Percentiles rank a stretch among this genome's conserved stretches.
phyloP scores from a whole-genome alignment of 2,113 vertebrate species.

The Reinhardtius hippoglossoides region DNA sequence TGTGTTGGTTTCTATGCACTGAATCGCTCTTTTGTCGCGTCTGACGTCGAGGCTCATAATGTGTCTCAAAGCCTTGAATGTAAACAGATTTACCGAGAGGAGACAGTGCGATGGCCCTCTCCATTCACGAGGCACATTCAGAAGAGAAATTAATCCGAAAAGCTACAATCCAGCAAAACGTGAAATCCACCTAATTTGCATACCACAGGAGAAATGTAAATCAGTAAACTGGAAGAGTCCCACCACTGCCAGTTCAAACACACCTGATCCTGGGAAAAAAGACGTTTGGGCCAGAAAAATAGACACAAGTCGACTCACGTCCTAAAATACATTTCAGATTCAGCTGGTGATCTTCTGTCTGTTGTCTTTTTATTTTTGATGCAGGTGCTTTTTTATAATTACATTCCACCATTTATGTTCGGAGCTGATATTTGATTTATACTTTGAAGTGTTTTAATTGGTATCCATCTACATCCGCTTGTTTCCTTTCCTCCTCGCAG shows the following conservation, averaged over 20 bases:
- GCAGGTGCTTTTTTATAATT: background rate
- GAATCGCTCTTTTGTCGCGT: constrained; percentile 53
- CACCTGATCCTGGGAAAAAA: constrained; percentile 19
- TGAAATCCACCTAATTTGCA: constrained; percentile 61
- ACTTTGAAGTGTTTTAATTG: background rate
- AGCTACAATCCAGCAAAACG: constrained; percentile 17
- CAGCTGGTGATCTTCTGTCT: background rate
- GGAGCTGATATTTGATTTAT: background rate
- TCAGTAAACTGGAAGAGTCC: constrained; percentile 16
- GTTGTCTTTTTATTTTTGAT: background rate
- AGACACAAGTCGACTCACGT: background rate
- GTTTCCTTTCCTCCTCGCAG: constrained; percentile 75
- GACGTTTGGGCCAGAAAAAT: constrained; percentile 16
- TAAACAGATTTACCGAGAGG: constrained; percentile 45
- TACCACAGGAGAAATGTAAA: constrained; percentile 69
- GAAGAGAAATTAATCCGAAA: constrained; percentile 21
- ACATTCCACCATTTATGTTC: background rate
- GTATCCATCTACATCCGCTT: background rate
- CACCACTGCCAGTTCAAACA: constrained; percentile 41
- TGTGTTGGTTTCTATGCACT: constrained; percentile 44
- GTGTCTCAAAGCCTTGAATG: constrained; percentile 38
- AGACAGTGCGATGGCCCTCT: constrained; percentile 30
- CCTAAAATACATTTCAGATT: background rate
- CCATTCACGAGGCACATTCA: constrained; percentile 11
- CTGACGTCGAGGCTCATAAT: constrained; percentile 43